Base-by-base conservation (phyloP, 23 tunicate genomes). In the Styela clava region DNA sequence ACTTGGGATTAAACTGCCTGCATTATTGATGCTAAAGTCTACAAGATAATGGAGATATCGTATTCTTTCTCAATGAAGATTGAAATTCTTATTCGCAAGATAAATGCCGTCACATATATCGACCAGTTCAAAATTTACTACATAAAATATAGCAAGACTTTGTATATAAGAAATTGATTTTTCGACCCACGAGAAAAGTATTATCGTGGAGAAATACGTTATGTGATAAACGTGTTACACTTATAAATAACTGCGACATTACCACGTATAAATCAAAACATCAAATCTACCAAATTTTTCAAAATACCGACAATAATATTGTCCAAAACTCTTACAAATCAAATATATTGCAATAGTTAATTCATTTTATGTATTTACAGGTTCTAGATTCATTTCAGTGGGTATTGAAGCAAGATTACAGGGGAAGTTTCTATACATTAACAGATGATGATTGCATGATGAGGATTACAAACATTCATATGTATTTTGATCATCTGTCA, bases 381-480 rank as follows among this genome's bases (percentile, higher is more conserved):
- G 93, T 93, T 28, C 65, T 93, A 2, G 79, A 88, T 19, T 63
- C 98, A 3, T 69, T 93, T 32, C 69, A 84, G 1, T 93, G 92
- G 89, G 31, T 93, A 2, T 37, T 84, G 78, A 62, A 81, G 34
- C 82, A 37, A 61, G 74, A 84, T 51, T 5, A 82, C 25, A 81
- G 63, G 1, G 33, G 82, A 12, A 19, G 36, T 12, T 88, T 73
- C 61, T 81, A 34, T 79, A 88, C 98, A 12, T 79, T 93, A 19
- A 93, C 98, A 2, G 98, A 93, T 81, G 91, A 93, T 68, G 98
- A 93, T 51, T 93, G 98, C 85, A 73, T 93, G 63, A 84, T 93
- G 86, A 81, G 84, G 33, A 31, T 84, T 2, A 23, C 70, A 51
- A 81, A 85, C 69, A 84, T 93, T 44, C 24, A 65, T 3, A 62